Evolutionary conservation across 2,888 invertebrate genomes (phyloP).

Genomic region (Lepas anatifera): DNA sequence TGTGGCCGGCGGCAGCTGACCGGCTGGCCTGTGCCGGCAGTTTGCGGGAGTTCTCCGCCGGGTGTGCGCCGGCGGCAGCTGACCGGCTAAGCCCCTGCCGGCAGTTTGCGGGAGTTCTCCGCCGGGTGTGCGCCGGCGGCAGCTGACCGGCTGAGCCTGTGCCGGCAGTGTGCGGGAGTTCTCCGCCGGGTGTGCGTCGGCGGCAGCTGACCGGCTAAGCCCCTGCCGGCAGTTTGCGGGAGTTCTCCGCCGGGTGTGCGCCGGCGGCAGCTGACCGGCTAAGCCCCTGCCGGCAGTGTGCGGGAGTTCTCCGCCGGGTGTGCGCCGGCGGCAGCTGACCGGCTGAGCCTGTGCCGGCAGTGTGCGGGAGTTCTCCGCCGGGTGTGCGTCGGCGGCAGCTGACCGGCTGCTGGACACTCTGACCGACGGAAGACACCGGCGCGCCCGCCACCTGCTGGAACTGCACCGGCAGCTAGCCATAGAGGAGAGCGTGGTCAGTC

Average conservation of each 20-base stretch:
- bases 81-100: constrained; percentile 46
- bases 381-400: constrained; percentile 60
- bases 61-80: constrained; percentile 60
- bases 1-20: constrained; percentile 62
- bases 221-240: constrained; percentile 45
- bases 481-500: constrained; percentile 6
- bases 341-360: constrained; percentile 33
- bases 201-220: constrained; percentile 59
- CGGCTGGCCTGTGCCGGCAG: constrained; percentile 44
- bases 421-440: constrained; percentile 70
- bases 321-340: constrained; percentile 38
- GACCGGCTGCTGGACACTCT: constrained; percentile 68
- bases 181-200: constrained; percentile 60
- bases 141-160: constrained; percentile 53
- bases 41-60: constrained; percentile 63
- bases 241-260: constrained; percentile 67
- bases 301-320: constrained; percentile 66
- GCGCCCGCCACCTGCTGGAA: constrained; percentile 55
- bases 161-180: constrained; percentile 54
- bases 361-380: constrained; percentile 63
- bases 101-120: constrained; percentile 60
- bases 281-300: constrained; percentile 44
- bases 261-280: neutral
- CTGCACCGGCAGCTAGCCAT: constrained; percentile 34
- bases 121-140: constrained; percentile 59